Conservation (phyloP, 2,888 invertebrate species). For the Antheraea yamamai region DNA sequence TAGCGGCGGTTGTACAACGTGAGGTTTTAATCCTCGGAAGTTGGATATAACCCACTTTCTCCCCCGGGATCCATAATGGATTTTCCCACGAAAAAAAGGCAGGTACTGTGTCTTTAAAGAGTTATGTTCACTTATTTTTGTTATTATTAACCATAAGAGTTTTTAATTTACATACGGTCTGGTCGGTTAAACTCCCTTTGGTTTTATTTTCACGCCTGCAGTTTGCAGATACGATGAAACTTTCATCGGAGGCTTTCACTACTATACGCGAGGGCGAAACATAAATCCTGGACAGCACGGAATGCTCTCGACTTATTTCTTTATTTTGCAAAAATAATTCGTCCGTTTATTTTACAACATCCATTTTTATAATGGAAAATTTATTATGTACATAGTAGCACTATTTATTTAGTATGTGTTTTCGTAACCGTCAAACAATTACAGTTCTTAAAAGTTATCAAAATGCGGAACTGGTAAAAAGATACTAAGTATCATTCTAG, state of each 20-base stretch:
- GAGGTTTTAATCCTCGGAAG: too few relatives aligned
- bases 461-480: too few relatives aligned
- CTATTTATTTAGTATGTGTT: background rate
- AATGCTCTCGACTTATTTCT: conserved; percentile 26
- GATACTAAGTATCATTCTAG: too few relatives aligned
- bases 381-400: background rate
- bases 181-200: conserved; percentile 59
- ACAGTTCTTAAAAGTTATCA: background rate
- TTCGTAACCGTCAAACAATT: background rate
- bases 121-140: background rate
- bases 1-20: too few relatives aligned
- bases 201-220: conserved; percentile 80
- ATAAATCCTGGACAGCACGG: conserved; percentile 36
- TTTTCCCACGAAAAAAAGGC: too few relatives aligned
- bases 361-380: background rate
- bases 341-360: conserved; percentile 26
- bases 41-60: too few relatives aligned
- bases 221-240: conserved; percentile 74
- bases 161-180: conserved; percentile 42
- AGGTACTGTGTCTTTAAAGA: too few relatives aligned
- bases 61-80: too few relatives aligned
- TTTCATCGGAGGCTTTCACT: conserved; percentile 74
- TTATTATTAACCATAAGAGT: background rate
- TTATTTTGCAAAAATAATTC: conserved; percentile 36
- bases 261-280: conserved; percentile 63